A percentile compares a stretch with the other conserved stretches of the same genome.
Evolutionary conservation across 2,113 vertebrate genomes (phyloP).

Genomic region (Centrocercus urophasianus): DNA sequence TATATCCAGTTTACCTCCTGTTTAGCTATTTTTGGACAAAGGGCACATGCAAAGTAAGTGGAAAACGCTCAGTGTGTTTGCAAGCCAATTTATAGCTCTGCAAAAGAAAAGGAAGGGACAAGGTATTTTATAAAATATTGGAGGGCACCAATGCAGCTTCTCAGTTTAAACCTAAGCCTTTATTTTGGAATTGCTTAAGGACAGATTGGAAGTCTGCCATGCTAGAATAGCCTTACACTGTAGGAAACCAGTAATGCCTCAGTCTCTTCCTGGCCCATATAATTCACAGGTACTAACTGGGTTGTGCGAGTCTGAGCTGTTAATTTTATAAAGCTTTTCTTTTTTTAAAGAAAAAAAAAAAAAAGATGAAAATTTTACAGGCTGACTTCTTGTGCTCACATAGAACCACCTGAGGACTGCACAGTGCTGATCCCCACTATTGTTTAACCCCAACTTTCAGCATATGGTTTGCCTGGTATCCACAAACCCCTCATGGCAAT

Average conservation of each 20-base stretch:
- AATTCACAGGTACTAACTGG: background rate
- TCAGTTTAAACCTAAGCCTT: background rate
- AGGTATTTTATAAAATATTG: constrained; percentile 15
- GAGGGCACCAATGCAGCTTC: constrained; percentile 19
- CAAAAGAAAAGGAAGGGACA: background rate
- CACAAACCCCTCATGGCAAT: background rate
- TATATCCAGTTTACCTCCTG: background rate
- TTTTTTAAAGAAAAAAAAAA: background rate
- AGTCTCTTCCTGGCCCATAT: background rate
- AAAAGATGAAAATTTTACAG: background rate
- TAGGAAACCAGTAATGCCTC: constrained; percentile 16
- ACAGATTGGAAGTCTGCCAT: constrained; percentile 5
- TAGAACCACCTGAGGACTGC: background rate
- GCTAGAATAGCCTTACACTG: background rate
- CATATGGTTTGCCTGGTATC: background rate
- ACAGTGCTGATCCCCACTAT: background rate
- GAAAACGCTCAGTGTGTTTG: background rate
- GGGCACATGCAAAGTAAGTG: background rate
- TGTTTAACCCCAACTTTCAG: background rate
- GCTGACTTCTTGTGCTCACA: background rate
- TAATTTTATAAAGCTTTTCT: background rate
- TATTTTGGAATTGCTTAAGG: constrained; percentile 44
- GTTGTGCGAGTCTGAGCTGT: background rate
- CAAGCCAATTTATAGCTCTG: background rate
- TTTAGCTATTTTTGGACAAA: background rate